Conservation (phyloP, 2,113 vertebrate genomes). For the Podarcis muralis region DNA sequence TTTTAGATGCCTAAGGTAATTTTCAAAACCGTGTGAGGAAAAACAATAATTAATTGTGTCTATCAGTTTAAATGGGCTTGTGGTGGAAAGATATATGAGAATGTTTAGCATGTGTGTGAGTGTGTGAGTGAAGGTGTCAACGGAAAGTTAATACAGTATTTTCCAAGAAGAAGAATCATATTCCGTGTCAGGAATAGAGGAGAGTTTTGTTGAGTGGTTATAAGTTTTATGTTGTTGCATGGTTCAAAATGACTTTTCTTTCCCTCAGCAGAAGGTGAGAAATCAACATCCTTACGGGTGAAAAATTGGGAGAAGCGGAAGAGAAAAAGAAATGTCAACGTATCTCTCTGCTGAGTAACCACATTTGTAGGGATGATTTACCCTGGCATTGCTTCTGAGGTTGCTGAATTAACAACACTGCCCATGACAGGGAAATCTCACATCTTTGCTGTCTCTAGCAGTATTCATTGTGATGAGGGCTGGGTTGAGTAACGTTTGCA, state of each 20-base stretch:
- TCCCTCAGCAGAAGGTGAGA: slow-evolving; percentile 27
- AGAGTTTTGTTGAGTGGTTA: background rate
- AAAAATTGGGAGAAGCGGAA: slow-evolving; percentile 48
- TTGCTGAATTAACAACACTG: slow-evolving; percentile 66
- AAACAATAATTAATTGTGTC: slow-evolving; percentile 56
- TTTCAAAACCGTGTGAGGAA: slow-evolving; percentile 52
- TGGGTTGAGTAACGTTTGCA: background rate
- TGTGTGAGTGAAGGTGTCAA: slow-evolving; percentile 17
- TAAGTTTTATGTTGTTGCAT: slow-evolving; percentile 50
- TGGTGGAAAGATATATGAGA: slow-evolving; percentile 34
- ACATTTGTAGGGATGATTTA: slow-evolving; percentile 69
- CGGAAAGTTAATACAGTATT: background rate
- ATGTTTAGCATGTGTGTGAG: background rate
- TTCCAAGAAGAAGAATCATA: background rate
- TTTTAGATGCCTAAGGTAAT: slow-evolving; percentile 50
- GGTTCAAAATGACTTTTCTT: slow-evolving; percentile 37
- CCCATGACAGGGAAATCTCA: slow-evolving; percentile 19
- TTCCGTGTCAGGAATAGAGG: background rate
- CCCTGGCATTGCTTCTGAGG: slow-evolving; percentile 66
- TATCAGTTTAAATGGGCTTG: slow-evolving; percentile 31
- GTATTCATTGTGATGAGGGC: slow-evolving; percentile 20
- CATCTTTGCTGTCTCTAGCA: slow-evolving; percentile 1
- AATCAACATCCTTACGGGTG: slow-evolving; percentile 4
- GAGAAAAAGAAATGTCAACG: slow-evolving; percentile 33
- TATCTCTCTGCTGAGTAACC: slow-evolving; percentile 63